A percentile compares a stretch with the other conserved stretches of the same genome.
These are phyloP conservation scores for Tragulus kanchil DNA, from an alignment of 2,113 vertebrate species.

Conservation along the genomic window DNA sequence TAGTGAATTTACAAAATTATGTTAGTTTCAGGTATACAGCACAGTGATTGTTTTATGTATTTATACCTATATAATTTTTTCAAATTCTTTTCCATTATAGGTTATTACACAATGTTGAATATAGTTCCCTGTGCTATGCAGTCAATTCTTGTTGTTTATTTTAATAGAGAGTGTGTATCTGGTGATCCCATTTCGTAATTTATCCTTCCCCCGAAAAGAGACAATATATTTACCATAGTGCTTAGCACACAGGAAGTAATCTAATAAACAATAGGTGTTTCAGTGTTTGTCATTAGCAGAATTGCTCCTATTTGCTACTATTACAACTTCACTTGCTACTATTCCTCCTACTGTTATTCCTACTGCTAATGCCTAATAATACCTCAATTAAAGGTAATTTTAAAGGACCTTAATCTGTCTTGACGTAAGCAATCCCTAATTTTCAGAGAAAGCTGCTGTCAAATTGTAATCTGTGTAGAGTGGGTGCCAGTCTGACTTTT, in stretches of 20 bases:
- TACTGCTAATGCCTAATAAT: not conserved
- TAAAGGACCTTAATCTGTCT: not conserved
- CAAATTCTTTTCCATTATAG: not conserved
- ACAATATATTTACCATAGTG: not conserved
- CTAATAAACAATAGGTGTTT: not conserved
- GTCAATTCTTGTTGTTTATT: not conserved
- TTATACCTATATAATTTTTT: not conserved
- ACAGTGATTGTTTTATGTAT: not conserved
- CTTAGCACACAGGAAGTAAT: not conserved
- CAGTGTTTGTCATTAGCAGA: not conserved
- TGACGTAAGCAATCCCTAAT: not conserved
- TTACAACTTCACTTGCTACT: not conserved
- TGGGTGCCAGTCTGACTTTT: not conserved
- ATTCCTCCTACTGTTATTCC: not conserved
- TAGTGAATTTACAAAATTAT: not conserved
- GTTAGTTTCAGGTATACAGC: not conserved
- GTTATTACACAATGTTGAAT: not conserved
- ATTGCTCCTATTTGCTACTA: not conserved
- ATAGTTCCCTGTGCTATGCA: not conserved
- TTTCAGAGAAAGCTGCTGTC: not conserved
- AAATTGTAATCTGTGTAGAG: constrained; percentile 18
- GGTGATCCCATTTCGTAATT: not conserved
- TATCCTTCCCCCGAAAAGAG: not conserved
- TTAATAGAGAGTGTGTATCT: not conserved
- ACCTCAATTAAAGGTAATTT: not conserved